These are phyloP conservation scores for Julus scanicus DNA, from an alignment of 2,888 invertebrate genomes.

Conservation along the genomic window DNA sequence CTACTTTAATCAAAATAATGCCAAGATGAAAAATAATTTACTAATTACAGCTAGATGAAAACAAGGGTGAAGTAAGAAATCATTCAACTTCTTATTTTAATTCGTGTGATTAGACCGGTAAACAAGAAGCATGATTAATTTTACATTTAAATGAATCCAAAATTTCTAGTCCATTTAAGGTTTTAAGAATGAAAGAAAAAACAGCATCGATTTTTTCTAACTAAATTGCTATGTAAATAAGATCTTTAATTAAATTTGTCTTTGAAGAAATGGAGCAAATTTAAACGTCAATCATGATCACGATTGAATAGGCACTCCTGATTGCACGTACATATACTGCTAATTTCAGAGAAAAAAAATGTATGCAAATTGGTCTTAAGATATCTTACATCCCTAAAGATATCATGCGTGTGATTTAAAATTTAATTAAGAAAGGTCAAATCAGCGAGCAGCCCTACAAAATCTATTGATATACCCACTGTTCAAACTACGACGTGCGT, in stretches of 20 bases:
- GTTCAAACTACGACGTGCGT: no score
- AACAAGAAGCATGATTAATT: neutral
- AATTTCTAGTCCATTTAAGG: neutral
- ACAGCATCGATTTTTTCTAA: neutral
- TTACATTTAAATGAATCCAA: neutral
- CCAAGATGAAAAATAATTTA: neutral
- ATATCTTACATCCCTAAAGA: constrained; percentile 16
- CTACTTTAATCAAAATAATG: neutral
- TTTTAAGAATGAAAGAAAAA: neutral
- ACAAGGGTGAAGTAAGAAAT: neutral
- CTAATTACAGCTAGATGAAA: neutral
- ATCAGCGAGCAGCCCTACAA: neutral
- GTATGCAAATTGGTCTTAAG: constrained; percentile 21
- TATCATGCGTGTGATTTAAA: neutral
- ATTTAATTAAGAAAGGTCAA: constrained; percentile 15
- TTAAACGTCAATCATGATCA: constrained; percentile 5
- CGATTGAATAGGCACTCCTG: neutral
- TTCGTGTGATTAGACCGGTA: neutral
- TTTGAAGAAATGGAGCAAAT: constrained; percentile 24
- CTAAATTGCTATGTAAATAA: constrained; percentile 18
- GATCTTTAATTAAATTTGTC: constrained; percentile 27
- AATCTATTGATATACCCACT: no score
- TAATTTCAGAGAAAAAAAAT: neutral
- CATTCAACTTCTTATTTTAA: neutral
- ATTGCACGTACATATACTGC: neutral